Percentiles rank a stretch among this genome's conserved stretches.
Conservation (phyloP, 2,888 invertebrate species). For the Drosophila paramelanica region DNA sequence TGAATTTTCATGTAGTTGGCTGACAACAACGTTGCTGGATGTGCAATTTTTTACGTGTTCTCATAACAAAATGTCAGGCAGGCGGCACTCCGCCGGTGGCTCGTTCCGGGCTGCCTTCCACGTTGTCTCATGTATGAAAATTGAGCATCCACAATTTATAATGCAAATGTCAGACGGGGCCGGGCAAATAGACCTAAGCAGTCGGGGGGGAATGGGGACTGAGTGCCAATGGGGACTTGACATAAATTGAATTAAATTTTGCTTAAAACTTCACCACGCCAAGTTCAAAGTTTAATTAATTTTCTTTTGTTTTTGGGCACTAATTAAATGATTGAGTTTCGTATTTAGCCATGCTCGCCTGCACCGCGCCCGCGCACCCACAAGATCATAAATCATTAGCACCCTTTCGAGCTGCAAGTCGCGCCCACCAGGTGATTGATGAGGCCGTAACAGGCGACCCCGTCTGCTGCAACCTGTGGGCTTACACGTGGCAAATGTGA, state of each 20-base stretch:
- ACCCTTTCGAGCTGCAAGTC: constrained; percentile 55
- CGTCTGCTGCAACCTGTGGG: constrained; percentile 50
- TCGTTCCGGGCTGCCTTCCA: constrained; percentile 9
- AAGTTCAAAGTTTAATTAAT: constrained; percentile 79
- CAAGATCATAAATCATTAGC: constrained; percentile 74
- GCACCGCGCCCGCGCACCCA: neutral
- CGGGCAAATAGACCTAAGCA: constrained; percentile 19
- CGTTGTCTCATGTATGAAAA: constrained; percentile 62
- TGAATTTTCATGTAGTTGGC: constrained; percentile 74
- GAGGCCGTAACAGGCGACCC: constrained; percentile 39
- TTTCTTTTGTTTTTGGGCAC: constrained; percentile 74
- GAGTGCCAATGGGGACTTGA: constrained; percentile 41
- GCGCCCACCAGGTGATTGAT: constrained; percentile 66
- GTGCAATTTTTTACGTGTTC: constrained; percentile 80
- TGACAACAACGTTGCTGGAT: constrained; percentile 74
- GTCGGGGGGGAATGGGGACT: too few species aligned
- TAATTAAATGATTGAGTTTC: constrained; percentile 79
- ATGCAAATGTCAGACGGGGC: constrained; percentile 68
- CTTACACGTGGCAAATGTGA: constrained; percentile 56
- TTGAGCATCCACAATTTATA: constrained; percentile 76
- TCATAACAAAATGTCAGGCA: constrained; percentile 75
- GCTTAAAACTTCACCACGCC: constrained; percentile 46
- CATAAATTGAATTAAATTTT: constrained; percentile 78
- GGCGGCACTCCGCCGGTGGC: constrained; percentile 5
- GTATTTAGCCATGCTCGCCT: constrained; percentile 65